Evolutionary conservation across 2,888 invertebrate species (phyloP).

Genomic region (Pelosia muscerda): DNA sequence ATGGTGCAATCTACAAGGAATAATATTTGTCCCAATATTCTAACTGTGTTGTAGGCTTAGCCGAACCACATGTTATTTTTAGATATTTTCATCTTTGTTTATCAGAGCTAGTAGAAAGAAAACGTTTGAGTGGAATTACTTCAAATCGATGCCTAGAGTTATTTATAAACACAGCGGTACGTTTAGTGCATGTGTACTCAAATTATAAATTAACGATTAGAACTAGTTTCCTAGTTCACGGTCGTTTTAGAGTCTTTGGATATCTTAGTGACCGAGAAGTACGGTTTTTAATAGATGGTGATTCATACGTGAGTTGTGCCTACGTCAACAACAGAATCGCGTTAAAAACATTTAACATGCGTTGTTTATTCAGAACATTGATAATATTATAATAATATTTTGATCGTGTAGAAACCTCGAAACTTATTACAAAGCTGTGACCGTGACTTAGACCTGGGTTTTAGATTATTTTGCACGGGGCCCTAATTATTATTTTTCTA

Average conservation of each 20-base stretch:
- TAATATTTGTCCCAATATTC: not conserved
- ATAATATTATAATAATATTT: not conserved
- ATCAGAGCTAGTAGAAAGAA: not conserved
- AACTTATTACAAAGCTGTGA: not conserved
- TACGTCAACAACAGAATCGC: not conserved
- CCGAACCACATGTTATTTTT: slow-evolving; percentile 10
- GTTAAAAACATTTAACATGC: not conserved
- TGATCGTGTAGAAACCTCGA: no score
- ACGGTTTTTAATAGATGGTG: not conserved
- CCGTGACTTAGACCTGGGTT: no score
- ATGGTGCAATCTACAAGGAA: no score
- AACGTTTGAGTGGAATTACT: not conserved
- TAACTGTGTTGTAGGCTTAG: not conserved
- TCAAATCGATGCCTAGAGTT: not conserved
- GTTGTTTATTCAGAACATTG: not conserved
- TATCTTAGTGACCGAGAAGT: not conserved
- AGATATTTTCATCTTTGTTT: not conserved
- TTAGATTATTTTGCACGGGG: no score
- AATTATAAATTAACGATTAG: slow-evolving; percentile 10
- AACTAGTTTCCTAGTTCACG: not conserved
- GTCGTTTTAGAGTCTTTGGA: not conserved
- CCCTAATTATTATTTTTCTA: no score
- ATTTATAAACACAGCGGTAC: slow-evolving; percentile 6
- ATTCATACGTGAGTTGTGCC: not conserved
- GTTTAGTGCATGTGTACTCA: slow-evolving; percentile 4